Conservation (phyloP, 2,797 vertebrate genomes). For the Serranus cabrilla region DNA sequence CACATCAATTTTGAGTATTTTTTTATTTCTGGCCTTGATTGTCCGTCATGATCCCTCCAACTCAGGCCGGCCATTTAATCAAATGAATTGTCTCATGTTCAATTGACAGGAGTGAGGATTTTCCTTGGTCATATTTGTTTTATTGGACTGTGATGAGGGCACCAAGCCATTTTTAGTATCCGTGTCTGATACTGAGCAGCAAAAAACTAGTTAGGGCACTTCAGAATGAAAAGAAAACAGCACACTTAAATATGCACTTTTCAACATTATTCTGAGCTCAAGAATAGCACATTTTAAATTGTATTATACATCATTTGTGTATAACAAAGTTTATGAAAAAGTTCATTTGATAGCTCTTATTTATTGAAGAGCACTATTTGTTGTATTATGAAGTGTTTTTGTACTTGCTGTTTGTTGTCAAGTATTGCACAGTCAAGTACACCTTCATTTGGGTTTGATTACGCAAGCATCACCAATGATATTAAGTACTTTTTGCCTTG, state of each 20-base stretch:
- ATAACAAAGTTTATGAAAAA: neutral
- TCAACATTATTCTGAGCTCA: neutral
- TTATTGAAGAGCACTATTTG: neutral
- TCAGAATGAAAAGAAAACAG: neutral
- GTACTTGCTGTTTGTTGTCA: slow-evolving; percentile 5
- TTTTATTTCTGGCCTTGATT: neutral
- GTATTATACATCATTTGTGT: neutral
- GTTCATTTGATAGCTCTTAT: neutral
- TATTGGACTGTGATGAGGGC: neutral
- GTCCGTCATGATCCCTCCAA: neutral
- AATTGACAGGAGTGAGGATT: neutral
- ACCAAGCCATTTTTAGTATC: neutral
- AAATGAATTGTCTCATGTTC: neutral
- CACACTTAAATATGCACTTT: neutral
- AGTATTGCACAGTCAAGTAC: neutral
- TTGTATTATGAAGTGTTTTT: neutral
- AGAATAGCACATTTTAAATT: neutral
- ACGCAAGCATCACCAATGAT: neutral
- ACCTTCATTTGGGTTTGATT: neutral
- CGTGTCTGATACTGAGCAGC: neutral
- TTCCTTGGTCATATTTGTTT: slow-evolving; percentile 2
- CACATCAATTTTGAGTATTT: neutral
- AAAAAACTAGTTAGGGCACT: neutral
- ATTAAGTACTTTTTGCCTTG: neutral
- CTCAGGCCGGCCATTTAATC: neutral